Percentiles rank a stretch among this genome's conserved stretches.
Conservation (phyloP, 2,113 vertebrate species). For the Carassius gibelio region DNA sequence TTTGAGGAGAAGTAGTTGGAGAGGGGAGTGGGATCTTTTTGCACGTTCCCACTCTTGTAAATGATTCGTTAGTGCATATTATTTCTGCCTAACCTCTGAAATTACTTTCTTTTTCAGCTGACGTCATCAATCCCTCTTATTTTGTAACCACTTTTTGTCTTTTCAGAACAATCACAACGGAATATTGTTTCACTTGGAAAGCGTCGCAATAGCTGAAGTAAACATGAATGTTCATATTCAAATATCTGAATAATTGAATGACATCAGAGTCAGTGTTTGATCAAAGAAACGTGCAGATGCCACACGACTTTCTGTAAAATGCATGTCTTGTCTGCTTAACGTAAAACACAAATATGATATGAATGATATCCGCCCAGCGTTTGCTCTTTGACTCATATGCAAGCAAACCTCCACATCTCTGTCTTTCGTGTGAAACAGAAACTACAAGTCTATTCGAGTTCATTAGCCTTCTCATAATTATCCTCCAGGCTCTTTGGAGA, state of each 20-base stretch:
- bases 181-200: not conserved
- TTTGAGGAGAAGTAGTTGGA: not conserved
- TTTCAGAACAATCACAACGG: not conserved
- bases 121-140: not conserved
- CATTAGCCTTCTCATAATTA: slow-evolving; percentile 73
- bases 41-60: not conserved
- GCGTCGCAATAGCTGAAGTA: not conserved
- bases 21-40: not conserved
- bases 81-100: not conserved
- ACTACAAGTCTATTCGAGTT: slow-evolving; percentile 51
- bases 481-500: slow-evolving; percentile 70
- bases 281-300: not conserved
- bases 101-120: not conserved
- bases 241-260: too few relatives aligned
- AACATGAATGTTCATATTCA: not conserved
- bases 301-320: not conserved
- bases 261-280: too few relatives aligned
- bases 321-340: not conserved
- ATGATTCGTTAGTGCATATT: not conserved
- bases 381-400: slow-evolving; percentile 21
- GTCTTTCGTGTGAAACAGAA: slow-evolving; percentile 40
- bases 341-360: not conserved
- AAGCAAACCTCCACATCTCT: not conserved
- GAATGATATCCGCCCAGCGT: not conserved
- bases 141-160: not conserved